Evolutionary conservation across 2,113 vertebrate genomes (phyloP).

Genomic region (Tenrec ecaudatus): DNA sequence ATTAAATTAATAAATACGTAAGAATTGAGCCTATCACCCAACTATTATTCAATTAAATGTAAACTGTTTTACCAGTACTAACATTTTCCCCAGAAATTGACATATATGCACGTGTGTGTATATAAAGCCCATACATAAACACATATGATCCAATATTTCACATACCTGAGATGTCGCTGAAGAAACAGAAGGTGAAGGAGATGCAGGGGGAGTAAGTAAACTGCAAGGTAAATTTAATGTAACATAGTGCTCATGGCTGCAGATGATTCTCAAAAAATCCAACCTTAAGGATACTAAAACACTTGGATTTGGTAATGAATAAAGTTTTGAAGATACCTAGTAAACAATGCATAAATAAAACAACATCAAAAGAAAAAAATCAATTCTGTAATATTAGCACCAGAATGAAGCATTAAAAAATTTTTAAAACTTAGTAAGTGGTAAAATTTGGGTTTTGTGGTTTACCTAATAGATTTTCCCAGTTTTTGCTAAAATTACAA

Average conservation of each 20-base stretch:
- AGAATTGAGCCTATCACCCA: not conserved
- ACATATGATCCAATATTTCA: not conserved
- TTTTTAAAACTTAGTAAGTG: not conserved
- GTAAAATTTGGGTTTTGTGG: not conserved
- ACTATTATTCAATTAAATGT: not conserved
- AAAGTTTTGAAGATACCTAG: slow-evolving; percentile 95
- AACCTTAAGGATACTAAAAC: slow-evolving; percentile 93
- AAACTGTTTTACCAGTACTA: not conserved
- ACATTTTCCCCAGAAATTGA: not conserved
- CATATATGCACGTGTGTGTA: not conserved
- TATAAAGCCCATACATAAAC: not conserved
- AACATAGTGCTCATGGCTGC: slow-evolving; percentile 98
- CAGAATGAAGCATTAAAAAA: slow-evolving; percentile 11
- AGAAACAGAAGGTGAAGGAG: slow-evolving; percentile 97
- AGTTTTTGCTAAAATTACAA: slow-evolving; percentile 25
- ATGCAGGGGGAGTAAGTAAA: slow-evolving; percentile 96
- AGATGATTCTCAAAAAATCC: slow-evolving; percentile 96
- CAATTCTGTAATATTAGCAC: slow-evolving; percentile 40
- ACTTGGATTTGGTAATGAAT: slow-evolving; percentile 93
- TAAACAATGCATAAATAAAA: slow-evolving; percentile 56
- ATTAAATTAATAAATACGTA: slow-evolving; percentile 11
- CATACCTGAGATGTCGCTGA: slow-evolving; percentile 98
- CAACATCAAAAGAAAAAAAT: not conserved
- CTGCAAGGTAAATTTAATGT: slow-evolving; percentile 98
- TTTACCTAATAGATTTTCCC: slow-evolving; percentile 8